Percentiles rank a stretch among this genome's conserved stretches.
These are phyloP conservation scores for Micromussa lordhowensis DNA, from an alignment of 92 coral and sea anemone genomes.

Conservation along the genomic window DNA sequence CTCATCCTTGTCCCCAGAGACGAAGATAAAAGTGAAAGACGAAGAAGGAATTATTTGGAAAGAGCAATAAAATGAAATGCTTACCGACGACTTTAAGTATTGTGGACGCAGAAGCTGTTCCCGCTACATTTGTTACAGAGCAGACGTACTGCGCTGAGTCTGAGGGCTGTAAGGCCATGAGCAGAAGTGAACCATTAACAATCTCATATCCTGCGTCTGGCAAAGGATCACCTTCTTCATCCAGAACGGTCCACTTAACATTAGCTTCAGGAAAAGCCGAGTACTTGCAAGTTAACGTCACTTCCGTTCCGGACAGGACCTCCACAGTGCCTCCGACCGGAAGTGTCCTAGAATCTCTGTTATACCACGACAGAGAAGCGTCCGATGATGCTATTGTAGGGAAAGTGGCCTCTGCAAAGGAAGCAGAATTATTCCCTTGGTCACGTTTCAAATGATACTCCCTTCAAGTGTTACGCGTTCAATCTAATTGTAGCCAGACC, in stretches of 20 bases:
- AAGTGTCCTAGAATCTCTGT: conserved; percentile 60
- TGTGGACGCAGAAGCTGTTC: conserved; percentile 62
- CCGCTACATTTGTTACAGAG: conserved; percentile 83
- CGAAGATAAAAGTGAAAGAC: background rate
- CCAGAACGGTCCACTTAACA: conserved; percentile 71
- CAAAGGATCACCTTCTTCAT: conserved; percentile 39
- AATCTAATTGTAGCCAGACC: background rate
- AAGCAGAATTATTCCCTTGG: background rate
- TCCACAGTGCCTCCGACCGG: conserved; percentile 77
- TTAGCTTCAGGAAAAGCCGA: conserved; percentile 78
- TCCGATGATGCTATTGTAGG: conserved; percentile 69
- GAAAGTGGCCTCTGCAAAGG: conserved; percentile 65
- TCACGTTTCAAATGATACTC: background rate
- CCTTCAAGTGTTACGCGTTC: background rate
- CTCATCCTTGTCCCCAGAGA: background rate
- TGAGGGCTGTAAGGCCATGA: conserved; percentile 69
- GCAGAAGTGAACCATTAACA: conserved; percentile 51
- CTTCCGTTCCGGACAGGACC: conserved; percentile 76
- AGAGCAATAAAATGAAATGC: background rate
- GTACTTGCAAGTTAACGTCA: conserved; percentile 70
- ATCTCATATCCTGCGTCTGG: conserved; percentile 59
- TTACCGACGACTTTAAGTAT: conserved; percentile 72
- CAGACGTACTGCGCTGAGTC: conserved; percentile 88
- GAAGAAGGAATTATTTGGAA: background rate
- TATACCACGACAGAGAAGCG: conserved; percentile 73